A percentile compares a stretch with the other conserved stretches of the same genome.
phyloP scores from a whole-genome alignment of 2,797 vertebrate genomes.

The Clarias laeviceps region DNA sequence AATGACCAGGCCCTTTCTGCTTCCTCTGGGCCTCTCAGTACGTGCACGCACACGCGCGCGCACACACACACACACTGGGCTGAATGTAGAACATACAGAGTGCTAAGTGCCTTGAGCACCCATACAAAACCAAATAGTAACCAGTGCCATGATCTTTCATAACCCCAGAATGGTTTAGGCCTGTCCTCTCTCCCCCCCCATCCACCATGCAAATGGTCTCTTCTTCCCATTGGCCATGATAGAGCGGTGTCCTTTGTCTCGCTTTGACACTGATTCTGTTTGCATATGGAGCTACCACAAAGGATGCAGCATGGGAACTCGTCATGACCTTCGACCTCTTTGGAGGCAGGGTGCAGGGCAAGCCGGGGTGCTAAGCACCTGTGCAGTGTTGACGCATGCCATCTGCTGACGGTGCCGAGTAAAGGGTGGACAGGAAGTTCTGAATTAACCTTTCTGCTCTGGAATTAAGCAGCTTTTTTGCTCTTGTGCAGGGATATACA shows the following conservation, averaged over 20 bases:
- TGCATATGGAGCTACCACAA: slow-evolving; percentile 77
- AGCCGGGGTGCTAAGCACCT: slow-evolving; percentile 75
- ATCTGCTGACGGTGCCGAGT: slow-evolving; percentile 51
- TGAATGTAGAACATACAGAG: not conserved
- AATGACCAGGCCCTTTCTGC: slow-evolving; percentile 15
- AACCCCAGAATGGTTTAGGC: slow-evolving; percentile 36
- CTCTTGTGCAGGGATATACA: not conserved
- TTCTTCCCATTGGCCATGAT: slow-evolving; percentile 50
- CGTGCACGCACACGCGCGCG: not conserved
- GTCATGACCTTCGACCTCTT: slow-evolving; percentile 77
- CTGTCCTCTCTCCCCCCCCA: not conserved
- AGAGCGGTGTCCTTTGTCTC: slow-evolving; percentile 75
- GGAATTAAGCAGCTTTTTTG: not conserved
- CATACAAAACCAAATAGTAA: slow-evolving; percentile 18
- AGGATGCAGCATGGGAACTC: slow-evolving; percentile 83
- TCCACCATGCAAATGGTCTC: slow-evolving; percentile 37
- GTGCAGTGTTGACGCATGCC: slow-evolving; percentile 72
- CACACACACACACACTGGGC: not conserved
- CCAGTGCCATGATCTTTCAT: slow-evolving; percentile 25
- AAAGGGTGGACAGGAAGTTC: slow-evolving; percentile 22
- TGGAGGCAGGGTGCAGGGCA: slow-evolving; percentile 58
- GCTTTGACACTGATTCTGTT: slow-evolving; percentile 75
- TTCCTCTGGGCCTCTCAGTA: not conserved
- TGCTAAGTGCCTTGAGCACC: not conserved
- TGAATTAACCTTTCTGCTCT: not conserved